A percentile compares a stretch with the other conserved stretches of the same genome.
Evolutionary conservation across 2,797 vertebrate species (phyloP).

Genomic region (Enteromius argenteus): DNA sequence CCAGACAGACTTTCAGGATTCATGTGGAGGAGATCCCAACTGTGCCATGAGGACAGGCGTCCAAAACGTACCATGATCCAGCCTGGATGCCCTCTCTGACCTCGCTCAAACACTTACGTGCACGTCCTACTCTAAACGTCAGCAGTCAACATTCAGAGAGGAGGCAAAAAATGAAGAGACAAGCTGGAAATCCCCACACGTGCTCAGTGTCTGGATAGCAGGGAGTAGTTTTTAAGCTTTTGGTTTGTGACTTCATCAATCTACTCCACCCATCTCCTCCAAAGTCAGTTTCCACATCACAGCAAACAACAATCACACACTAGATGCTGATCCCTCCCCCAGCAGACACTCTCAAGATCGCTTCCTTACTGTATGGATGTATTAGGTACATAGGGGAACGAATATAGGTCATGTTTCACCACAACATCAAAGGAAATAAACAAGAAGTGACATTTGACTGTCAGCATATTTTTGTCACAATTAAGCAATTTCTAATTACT

Average conservation of each 20-base stretch:
- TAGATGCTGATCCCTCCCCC: constrained; percentile 16
- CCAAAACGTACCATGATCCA: constrained; percentile 75
- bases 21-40: constrained; percentile 80
- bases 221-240: background rate
- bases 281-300: constrained; percentile 11
- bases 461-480: background rate
- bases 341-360: background rate
- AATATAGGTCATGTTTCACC: background rate
- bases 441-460: background rate
- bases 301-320: constrained; percentile 26
- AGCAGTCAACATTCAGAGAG: constrained; percentile 29
- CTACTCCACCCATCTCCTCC: constrained; percentile 47
- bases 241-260: constrained; percentile 1
- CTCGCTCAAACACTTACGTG: background rate
- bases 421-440: background rate
- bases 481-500: background rate
- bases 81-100: background rate
- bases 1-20: constrained; percentile 68
- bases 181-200: constrained; percentile 2
- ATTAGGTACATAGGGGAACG: background rate
- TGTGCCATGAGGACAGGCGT: constrained; percentile 76
- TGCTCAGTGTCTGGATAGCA: constrained; percentile 28
- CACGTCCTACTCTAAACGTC: background rate
- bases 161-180: background rate
- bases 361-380: background rate